Evolutionary conservation across 1,140 invertebrate genomes (phyloP).

Genomic region (Protaetia brevitarsis): DNA sequence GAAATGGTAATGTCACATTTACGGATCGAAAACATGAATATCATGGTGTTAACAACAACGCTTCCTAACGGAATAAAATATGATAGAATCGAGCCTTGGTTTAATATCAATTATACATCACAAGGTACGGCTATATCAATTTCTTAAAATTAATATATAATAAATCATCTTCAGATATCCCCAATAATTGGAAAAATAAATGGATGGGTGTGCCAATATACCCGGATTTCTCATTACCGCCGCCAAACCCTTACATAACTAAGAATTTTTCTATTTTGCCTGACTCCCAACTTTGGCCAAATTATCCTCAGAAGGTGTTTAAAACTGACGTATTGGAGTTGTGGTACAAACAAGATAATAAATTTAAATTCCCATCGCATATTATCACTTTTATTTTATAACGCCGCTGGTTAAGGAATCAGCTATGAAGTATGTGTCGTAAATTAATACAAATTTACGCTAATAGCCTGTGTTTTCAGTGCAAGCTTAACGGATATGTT

Average conservation of each 20-base stretch:
- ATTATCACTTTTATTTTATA: slow-evolving; percentile 71
- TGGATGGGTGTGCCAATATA: slow-evolving; percentile 59
- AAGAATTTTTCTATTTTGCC: slow-evolving; percentile 72
- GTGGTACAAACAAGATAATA: slow-evolving; percentile 85
- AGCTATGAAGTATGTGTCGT: slow-evolving; percentile 62
- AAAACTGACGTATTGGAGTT: slow-evolving; percentile 63
- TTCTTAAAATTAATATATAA: neutral
- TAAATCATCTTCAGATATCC: slow-evolving; percentile 51
- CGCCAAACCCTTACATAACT: slow-evolving; percentile 80
- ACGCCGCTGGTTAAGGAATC: slow-evolving; percentile 61
- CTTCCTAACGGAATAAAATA: slow-evolving; percentile 55
- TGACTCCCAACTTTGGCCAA: slow-evolving; percentile 39
- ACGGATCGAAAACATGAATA: slow-evolving; percentile 69
- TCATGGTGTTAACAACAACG: slow-evolving; percentile 65
- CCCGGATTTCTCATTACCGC: slow-evolving; percentile 65
- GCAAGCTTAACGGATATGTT: slow-evolving; percentile 61
- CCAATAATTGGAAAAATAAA: slow-evolving; percentile 54
- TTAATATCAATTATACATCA: slow-evolving; percentile 62
- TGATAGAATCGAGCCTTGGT: slow-evolving; percentile 69
- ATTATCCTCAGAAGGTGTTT: slow-evolving; percentile 64
- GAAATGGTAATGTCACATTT: slow-evolving; percentile 62
- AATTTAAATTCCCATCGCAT: slow-evolving; percentile 79
- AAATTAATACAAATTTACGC: slow-evolving; percentile 15
- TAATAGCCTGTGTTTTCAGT: slow-evolving; percentile 52
- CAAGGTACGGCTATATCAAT: slow-evolving; percentile 48